A percentile compares a stretch with the other conserved stretches of the same genome.
Evolutionary conservation across 2,797 vertebrate species (phyloP).

Genomic region (Caiman crocodilus): DNA sequence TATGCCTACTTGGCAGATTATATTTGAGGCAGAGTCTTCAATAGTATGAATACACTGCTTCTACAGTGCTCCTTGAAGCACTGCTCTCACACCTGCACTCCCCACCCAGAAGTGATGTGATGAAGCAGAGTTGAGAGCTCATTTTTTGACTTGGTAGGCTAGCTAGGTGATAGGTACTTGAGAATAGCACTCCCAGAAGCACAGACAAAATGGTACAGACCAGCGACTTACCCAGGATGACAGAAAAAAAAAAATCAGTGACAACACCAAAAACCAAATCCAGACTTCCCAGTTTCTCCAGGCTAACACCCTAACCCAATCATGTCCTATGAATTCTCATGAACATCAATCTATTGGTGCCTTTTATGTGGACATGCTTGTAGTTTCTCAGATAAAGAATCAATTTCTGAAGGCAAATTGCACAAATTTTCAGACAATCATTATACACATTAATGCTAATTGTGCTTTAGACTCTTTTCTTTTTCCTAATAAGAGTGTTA

Average conservation of each 20-base stretch:
- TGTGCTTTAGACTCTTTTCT: slow-evolving; percentile 5
- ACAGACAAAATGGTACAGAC: no score
- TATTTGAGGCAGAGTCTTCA: no score
- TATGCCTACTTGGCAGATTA: background rate
- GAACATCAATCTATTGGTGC: background rate
- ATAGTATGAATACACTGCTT: no score
- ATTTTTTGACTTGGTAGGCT: no score
- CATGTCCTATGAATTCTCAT: background rate
- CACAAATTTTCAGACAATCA: background rate
- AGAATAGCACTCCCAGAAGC: no score
- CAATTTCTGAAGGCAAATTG: background rate
- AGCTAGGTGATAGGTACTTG: no score
- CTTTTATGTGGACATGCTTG: background rate
- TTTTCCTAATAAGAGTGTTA: background rate
- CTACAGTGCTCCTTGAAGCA: no score
- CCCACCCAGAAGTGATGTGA: no score
- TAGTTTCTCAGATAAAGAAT: background rate
- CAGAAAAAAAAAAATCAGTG: background rate
- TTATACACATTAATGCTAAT: background rate
- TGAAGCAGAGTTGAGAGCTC: no score
- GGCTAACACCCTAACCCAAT: background rate
- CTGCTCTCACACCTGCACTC: no score
- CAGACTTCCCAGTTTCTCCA: background rate
- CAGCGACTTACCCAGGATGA: no score
- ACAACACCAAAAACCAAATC: background rate